Base-by-base conservation (phyloP, 2,888 invertebrate genomes). In the Agrotis segetum region DNA sequence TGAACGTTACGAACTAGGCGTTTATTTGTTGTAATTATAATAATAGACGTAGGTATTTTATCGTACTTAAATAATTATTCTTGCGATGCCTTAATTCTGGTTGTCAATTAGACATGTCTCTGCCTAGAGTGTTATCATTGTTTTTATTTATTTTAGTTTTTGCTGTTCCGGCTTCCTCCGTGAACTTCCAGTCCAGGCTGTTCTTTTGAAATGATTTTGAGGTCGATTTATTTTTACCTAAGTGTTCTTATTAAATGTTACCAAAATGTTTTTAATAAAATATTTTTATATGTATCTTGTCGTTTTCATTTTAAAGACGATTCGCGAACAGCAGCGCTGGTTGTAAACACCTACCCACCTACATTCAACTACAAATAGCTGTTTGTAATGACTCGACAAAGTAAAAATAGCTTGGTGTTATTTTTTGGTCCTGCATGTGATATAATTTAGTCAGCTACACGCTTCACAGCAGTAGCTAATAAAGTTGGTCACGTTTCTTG, bases 201-300 rank as follows among this genome's bases (percentile, higher is more conserved):
- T 96, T 96, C 96, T 96, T 96, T 96, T 96, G 89, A 95, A 96
- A 96, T 96, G 89, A 96, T 96, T 96, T 96, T 96, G 95, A 95
- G 90, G 96, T 96, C 95, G 95, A 95, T 96, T 96, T 96, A 96
- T 96, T 96, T 96, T 96, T 96, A 96, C 96, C 96, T 96, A 96
- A 96, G 96, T 96, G 96, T 96, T 96, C 96, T 96, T 96, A 96
- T 96, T 96, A 96, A 96, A 96, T 96, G 96, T 96, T 96, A 96
- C 96, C 96, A 96, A 96, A 96, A 96, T 96, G 96, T 96, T 96
- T 96, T 96, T 96, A 96, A 96, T 96, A 96, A 96, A 96, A 96
- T 96, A 96, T 96, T 96, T 96, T 96, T 96, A 96, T 96, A 96
- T 96, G 96, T 96, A 96, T 16, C 74, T 70, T 79, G 85, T 79